A percentile compares a stretch with the other conserved stretches of the same genome.
These are phyloP conservation scores for Globia sparganii DNA, from an alignment of 2,888 invertebrate genomes.

Conservation along the genomic window DNA sequence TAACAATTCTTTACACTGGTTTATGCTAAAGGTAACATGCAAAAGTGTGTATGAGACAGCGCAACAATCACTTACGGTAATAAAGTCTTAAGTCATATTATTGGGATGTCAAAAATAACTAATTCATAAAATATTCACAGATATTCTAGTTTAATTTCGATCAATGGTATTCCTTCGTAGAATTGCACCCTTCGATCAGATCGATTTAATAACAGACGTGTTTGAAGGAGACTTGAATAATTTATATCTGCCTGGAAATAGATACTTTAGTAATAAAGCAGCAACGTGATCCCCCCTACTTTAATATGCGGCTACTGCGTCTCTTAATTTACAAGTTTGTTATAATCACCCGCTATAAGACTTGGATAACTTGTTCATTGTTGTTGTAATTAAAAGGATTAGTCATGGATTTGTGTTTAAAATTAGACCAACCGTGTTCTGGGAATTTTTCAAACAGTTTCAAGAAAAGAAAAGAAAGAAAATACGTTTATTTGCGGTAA, in stretches of 20 bases:
- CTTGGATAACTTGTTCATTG: constrained; percentile 34
- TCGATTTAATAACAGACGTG: constrained; percentile 48
- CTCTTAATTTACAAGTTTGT: constrained; percentile 21
- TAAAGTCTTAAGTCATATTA: too few relatives aligned
- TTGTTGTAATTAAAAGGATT: constrained; percentile 21
- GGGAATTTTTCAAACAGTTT: neutral
- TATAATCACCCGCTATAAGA: constrained; percentile 19
- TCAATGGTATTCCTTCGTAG: neutral
- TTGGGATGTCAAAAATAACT: too few relatives aligned
- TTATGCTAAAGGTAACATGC: too few relatives aligned
- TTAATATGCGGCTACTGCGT: constrained; percentile 9
- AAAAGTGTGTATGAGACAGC: too few relatives aligned
- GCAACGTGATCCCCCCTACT: constrained; percentile 31
- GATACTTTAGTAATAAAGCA: constrained; percentile 42
- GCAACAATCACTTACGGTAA: too few relatives aligned
- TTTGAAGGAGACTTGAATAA: constrained; percentile 43
- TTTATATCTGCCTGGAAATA: constrained; percentile 49
- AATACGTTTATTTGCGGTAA: neutral
- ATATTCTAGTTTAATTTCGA: neutral
- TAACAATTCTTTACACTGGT: too few relatives aligned
- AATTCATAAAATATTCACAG: neutral
- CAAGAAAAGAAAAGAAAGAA: neutral
- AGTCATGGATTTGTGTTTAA: constrained; percentile 18
- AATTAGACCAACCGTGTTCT: neutral
- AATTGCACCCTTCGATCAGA: constrained; percentile 29